These are phyloP conservation scores for Carlito syrichta DNA, from an alignment of 2,113 vertebrate genomes.

Conservation along the genomic window DNA sequence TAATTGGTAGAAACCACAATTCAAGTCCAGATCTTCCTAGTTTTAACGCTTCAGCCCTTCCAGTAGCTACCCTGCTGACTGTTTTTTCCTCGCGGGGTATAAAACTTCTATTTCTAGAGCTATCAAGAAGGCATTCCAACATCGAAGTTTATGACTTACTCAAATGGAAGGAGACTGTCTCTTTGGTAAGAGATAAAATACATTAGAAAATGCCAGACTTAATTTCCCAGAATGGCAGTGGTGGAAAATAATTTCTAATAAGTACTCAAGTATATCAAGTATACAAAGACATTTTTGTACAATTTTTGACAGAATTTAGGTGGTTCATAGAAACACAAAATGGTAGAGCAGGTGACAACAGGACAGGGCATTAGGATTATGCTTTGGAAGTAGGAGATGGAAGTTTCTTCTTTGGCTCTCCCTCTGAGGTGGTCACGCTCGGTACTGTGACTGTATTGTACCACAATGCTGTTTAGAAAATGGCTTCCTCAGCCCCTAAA, in stretches of 20 bases:
- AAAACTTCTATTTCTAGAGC: slow-evolving; percentile 9
- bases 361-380: background rate
- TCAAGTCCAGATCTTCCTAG: background rate
- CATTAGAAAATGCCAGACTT: background rate
- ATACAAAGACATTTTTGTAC: background rate
- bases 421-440: background rate
- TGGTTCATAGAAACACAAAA: background rate
- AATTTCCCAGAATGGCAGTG: background rate
- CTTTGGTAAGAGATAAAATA: slow-evolving; percentile 45
- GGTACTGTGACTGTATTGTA: background rate
- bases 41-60: background rate
- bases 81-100: background rate
- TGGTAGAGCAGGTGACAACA: background rate
- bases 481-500: background rate
- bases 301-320: background rate
- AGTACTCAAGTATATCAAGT: background rate
- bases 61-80: background rate
- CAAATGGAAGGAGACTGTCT: background rate
- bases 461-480: background rate
- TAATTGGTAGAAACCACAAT: background rate
- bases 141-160: background rate
- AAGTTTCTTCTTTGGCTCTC: background rate
- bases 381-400: background rate
- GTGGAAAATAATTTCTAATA: slow-evolving; percentile 21
- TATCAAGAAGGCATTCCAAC: background rate